These are phyloP conservation scores for Capromys pilorides DNA, from an alignment of 2,797 vertebrate genomes.

Conservation along the genomic window DNA sequence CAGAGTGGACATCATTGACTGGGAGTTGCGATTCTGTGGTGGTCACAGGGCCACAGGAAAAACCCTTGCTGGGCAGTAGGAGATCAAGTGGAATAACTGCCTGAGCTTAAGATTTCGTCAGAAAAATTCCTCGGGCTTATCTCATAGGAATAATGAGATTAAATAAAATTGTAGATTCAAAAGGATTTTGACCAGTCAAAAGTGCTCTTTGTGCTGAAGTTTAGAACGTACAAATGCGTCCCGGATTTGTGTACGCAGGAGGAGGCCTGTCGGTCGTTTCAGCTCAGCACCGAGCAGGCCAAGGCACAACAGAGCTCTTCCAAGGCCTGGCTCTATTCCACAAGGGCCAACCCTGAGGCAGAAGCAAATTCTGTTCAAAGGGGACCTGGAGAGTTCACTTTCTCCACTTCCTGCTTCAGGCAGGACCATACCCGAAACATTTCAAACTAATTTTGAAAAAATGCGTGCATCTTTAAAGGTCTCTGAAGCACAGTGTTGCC, in stretches of 20 bases:
- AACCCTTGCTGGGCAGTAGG: not conserved
- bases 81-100: not conserved
- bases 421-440: not conserved
- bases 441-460: slow-evolving; percentile 12
- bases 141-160: slow-evolving; percentile 49
- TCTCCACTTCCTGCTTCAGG: slow-evolving; percentile 38
- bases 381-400: not conserved
- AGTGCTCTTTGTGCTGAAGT: not conserved
- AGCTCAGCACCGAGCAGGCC: not conserved
- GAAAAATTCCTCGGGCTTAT: slow-evolving; percentile 5
- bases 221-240: not conserved
- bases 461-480: not conserved
- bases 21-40: not conserved
- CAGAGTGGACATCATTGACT: not conserved
- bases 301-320: not conserved
- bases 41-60: not conserved
- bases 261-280: not conserved
- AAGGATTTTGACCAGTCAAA: slow-evolving; percentile 44
- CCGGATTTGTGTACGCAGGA: slow-evolving; percentile 2
- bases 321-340: slow-evolving; percentile 16
- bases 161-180: not conserved
- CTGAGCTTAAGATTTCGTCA: slow-evolving; percentile 33
- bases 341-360: not conserved
- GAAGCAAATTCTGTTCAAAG: not conserved
- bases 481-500: not conserved